These are phyloP conservation scores for Emydocephalus ijimae DNA, from an alignment of 2,113 vertebrate species.

Conservation along the genomic window DNA sequence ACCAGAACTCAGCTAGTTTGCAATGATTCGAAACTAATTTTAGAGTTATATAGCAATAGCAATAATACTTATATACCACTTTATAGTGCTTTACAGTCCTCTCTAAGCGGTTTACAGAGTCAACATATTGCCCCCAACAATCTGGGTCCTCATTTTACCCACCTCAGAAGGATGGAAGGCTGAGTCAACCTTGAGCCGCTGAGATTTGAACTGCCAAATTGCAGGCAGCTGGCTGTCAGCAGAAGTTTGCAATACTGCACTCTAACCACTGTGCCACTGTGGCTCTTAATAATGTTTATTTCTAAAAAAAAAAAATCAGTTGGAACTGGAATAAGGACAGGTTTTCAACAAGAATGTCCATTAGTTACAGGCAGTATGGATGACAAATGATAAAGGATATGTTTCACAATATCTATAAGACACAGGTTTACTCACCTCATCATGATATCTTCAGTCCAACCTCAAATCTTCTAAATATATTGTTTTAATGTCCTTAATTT, in stretches of 20 bases:
- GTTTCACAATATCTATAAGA: neutral
- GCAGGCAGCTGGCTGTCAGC: too few species aligned
- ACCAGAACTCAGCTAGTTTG: slow-evolving; percentile 53
- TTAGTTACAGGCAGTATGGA: neutral
- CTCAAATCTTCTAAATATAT: neutral
- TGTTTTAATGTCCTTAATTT: neutral
- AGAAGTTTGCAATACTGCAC: too few species aligned
- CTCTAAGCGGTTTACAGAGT: too few species aligned
- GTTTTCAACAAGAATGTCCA: neutral
- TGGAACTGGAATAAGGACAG: neutral
- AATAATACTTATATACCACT: too few species aligned
- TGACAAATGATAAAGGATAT: neutral
- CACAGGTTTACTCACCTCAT: neutral
- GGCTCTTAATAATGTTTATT: neutral
- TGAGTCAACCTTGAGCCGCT: too few species aligned
- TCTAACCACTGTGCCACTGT: too few species aligned
- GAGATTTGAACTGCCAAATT: too few species aligned
- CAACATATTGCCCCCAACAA: too few species aligned
- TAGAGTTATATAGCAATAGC: slow-evolving; percentile 17
- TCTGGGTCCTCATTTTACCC: too few species aligned
- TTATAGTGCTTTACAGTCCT: too few species aligned
- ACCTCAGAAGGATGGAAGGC: too few species aligned
- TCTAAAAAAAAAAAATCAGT: neutral
- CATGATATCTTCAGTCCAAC: neutral
- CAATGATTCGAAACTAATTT: slow-evolving; percentile 38